These are phyloP conservation scores for Cheilosia impressa DNA, from an alignment of 2,888 invertebrate species.

Conservation along the genomic window DNA sequence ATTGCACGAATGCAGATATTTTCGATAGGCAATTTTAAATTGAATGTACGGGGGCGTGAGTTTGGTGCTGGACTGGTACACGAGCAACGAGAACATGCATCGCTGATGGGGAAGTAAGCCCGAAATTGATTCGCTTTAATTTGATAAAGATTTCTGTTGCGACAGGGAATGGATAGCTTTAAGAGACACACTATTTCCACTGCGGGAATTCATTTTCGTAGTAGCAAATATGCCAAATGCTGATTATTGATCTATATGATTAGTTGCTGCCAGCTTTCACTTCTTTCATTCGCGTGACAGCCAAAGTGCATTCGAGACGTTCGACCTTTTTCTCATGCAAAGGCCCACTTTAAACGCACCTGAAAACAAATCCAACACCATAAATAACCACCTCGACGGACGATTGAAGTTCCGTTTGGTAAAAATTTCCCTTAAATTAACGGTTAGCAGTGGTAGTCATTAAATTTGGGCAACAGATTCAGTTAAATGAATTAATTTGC, in stretches of 20 bases:
- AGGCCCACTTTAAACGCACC: not conserved
- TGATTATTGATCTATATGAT: too few species aligned
- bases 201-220: too few species aligned
- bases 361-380: conserved; percentile 2
- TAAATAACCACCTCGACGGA: not conserved
- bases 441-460: conserved; percentile 46
- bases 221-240: too few species aligned
- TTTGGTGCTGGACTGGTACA: not conserved
- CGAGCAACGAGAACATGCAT: not conserved
- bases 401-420: conserved; percentile 1
- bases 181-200: not conserved
- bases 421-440: conserved; percentile 49
- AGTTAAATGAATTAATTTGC: conserved; percentile 44
- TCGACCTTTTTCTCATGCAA: too few species aligned
- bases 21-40: conserved; percentile 60
- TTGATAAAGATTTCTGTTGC: not conserved
- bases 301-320: too few species aligned
- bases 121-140: conserved; percentile 6
- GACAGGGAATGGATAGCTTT: not conserved
- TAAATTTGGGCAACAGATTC: conserved; percentile 47
- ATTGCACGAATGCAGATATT: conserved; percentile 72
- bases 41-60: conserved; percentile 41
- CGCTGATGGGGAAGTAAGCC: not conserved
- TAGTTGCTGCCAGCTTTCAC: too few species aligned
- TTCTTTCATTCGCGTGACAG: too few species aligned